Base-by-base conservation (phyloP, 2,888 invertebrate species). In the Agrotis exclamationis region DNA sequence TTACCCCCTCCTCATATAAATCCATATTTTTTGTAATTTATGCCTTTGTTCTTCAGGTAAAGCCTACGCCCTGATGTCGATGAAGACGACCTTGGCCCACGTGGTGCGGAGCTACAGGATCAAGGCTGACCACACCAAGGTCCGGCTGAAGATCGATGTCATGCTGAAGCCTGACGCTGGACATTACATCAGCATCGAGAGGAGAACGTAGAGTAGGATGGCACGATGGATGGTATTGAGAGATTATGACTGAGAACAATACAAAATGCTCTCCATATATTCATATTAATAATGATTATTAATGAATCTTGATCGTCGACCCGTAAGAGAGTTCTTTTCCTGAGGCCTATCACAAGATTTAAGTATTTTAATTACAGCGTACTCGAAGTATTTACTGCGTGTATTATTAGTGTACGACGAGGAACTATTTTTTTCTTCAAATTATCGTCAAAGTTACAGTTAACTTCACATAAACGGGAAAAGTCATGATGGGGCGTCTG, bases 61-160 rank as follows among this genome's bases (percentile, higher is more conserved):
- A 85, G 82, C 87, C 0, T 93, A 93, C 80, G 93, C 94, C 0
- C 85, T 88, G 45, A 92, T 92, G 92, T 92, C 93, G 0, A 91
- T 94, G 92, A 94, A 94, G 76, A 92, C 90, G 0, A 90, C 89
- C 0, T 76, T 94, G 0, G 89, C 90, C 0, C 91, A 94, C 63
- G 63, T 94, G 6, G 67, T 94, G 22, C 84, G 93, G 0, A 82
- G 86, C 45, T 93, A 93, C 74, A 84, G 83, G 9, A 82, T 94
- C 59, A 84, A 74, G 0, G 89, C 89, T 0, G 93, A 93, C 57
- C 87, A 91, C 74, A 88, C 86, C 0, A 87, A 91, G 50, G 51
- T 93, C 24, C 80, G 85, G 13, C 77, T 91, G 1, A 93, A 92
- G 59, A 18, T 92, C 0, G 93, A 94, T 44, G 88, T 91, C 7